Percentiles rank a stretch among this genome's conserved stretches.
Conservation (phyloP, 2,888 invertebrate genomes). For the Agrotis segetum region DNA sequence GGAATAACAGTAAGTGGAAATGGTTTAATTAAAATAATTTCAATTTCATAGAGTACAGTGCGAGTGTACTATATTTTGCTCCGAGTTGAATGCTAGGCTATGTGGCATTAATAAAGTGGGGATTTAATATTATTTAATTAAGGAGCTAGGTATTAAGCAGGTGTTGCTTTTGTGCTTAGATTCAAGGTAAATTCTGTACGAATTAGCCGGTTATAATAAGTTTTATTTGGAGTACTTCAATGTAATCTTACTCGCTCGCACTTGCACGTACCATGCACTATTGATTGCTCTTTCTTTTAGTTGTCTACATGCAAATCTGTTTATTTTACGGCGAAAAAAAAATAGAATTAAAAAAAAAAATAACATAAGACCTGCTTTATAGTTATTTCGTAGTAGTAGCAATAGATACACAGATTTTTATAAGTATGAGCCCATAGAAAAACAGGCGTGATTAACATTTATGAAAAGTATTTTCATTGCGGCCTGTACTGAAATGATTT, state of each 20-base stretch:
- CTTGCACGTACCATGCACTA: too few relatives aligned
- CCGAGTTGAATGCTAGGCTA: slow-evolving; percentile 31
- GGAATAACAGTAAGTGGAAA: slow-evolving; percentile 50
- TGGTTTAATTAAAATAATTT: slow-evolving; percentile 60
- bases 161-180: slow-evolving; percentile 13
- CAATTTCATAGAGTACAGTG: slow-evolving; percentile 28
- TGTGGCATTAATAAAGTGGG: slow-evolving; percentile 24
- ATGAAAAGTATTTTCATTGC: too few relatives aligned
- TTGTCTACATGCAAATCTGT: too few relatives aligned
- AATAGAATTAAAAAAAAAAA: too few relatives aligned
- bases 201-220: background rate
- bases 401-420: background rate
- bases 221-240: background rate
- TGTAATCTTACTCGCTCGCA: too few relatives aligned
- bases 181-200: slow-evolving; percentile 13
- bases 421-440: background rate
- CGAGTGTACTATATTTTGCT: slow-evolving; percentile 47
- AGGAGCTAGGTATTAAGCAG: slow-evolving; percentile 22
- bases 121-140: slow-evolving; percentile 37
- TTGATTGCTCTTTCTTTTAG: too few relatives aligned
- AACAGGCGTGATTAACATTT: too few relatives aligned
- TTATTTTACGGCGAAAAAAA: too few relatives aligned
- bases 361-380: too few relatives aligned
- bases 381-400: too few relatives aligned
- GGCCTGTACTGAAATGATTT: too few relatives aligned